Evolutionary conservation across 1,140 invertebrate species (phyloP).

Genomic region (Dendrolimus kikuchii): DNA sequence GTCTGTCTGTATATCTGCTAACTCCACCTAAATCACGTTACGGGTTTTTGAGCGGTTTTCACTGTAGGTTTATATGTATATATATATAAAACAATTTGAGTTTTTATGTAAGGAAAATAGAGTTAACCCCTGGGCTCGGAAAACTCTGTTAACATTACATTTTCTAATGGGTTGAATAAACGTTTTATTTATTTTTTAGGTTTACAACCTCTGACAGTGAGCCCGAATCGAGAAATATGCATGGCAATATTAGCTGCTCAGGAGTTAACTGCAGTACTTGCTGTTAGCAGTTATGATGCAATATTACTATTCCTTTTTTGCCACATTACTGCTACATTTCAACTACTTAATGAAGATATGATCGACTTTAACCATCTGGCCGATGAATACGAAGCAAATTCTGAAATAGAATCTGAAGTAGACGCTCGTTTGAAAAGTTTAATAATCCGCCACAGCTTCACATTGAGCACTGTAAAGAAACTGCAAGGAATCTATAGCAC

Average conservation of each 20-base stretch:
- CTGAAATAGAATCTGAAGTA: conserved; percentile 5
- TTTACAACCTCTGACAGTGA: conserved; percentile 14
- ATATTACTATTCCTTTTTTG: conserved; percentile 22
- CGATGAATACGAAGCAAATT: not conserved
- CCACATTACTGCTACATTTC: conserved; percentile 24
- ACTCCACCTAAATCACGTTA: too few species aligned
- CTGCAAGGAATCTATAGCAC: conserved; percentile 22
- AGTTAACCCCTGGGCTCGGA: too few species aligned
- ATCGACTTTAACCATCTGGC: conserved; percentile 11
- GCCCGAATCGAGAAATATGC: conserved; percentile 18
- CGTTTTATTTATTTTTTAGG: conserved; percentile 11
- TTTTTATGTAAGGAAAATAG: too few species aligned
- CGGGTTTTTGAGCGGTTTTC: too few species aligned
- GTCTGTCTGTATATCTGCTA: too few species aligned
- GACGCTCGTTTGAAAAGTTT: conserved; percentile 13
- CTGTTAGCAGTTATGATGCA: conserved; percentile 17
- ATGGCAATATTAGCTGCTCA: conserved; percentile 17
- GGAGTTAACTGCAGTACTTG: conserved; percentile 17
- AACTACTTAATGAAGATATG: conserved; percentile 19
- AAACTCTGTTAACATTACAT: too few species aligned
- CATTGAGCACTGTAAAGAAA: conserved; percentile 20
- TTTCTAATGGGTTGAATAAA: too few species aligned
- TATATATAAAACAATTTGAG: too few species aligned
- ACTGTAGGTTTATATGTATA: too few species aligned
- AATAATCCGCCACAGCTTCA: conserved; percentile 15